Base-by-base conservation (phyloP, 1,140 invertebrate genomes). In the Spodoptera frugiperda region DNA sequence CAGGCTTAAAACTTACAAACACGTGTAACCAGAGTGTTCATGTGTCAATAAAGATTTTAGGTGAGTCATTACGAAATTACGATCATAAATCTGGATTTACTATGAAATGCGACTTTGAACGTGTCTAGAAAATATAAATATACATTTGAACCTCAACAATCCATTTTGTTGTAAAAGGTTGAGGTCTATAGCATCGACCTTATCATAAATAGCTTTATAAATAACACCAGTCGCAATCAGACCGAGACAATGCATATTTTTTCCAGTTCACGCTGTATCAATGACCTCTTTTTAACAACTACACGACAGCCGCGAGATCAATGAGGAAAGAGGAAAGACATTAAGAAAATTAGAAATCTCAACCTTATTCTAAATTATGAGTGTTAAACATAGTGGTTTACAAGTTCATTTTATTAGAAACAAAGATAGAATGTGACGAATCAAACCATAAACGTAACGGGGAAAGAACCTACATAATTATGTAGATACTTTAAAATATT, bases 171-270 rank as follows among this genome's bases (percentile, higher is more conserved):
- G 14, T 53, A 55, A 71, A 57, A 57, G 68, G 68, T 71, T 57
- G 68, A 71, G 68, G 68, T 55, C 53, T 71, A 55, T 57, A 55
- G 44, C 54, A 73, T 15, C 44, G 71, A 73, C 71, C 55, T 73
- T 73, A 73, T 59, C 55, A 73, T 21, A 46, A 73, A 73, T 48
- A 61, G 55, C 55, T 61, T 49, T 73, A 73, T 73, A 73, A 73
- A 73, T 59, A 73, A 73, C 19, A 59, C 8, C 39, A 49, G 49
- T 15, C 72, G 57, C 30, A 75, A 75, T 75, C 59, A 75, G 72
- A 75, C 57, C 72, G 72, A 53, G 72, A 75, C 72, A 75, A 53
- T 75, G 25, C 25, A 53, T 63, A 39, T 70, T 65, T 65, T 75
- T 65, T 54, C 48, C 59, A 65, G 25, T 49, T 61, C 30, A 33